phyloP scores from a whole-genome alignment of 2,113 vertebrate species.

The Perca flavescens region DNA sequence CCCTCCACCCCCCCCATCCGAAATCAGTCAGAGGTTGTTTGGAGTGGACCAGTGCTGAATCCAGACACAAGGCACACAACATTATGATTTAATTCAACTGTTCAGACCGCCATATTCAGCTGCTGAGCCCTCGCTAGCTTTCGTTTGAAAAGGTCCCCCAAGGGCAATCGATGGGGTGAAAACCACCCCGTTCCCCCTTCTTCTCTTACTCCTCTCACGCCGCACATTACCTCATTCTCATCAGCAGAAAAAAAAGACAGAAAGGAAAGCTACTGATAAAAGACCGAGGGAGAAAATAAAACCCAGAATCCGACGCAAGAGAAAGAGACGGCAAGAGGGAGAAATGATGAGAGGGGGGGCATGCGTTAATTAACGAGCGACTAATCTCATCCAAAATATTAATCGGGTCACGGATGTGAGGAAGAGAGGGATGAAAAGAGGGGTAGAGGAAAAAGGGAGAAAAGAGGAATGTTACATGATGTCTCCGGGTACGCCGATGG shows the following conservation, averaged over 20 bases:
- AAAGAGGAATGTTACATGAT: slow-evolving; percentile 69
- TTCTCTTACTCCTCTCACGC: not conserved
- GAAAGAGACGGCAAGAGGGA: slow-evolving; percentile 5
- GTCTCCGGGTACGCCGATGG: slow-evolving; percentile 76
- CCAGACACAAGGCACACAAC: slow-evolving; percentile 2
- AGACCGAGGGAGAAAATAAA: slow-evolving; percentile 9
- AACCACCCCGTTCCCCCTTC: slow-evolving; percentile 9
- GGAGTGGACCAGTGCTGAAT: slow-evolving; percentile 3
- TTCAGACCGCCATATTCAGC: slow-evolving; percentile 28
- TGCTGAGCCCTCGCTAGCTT: slow-evolving; percentile 36
- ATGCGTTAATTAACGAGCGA: slow-evolving; percentile 75
- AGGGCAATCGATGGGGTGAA: slow-evolving; percentile 14
- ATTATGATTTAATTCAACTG: slow-evolving; percentile 25
- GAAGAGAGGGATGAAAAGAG: slow-evolving; percentile 60
- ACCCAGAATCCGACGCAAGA: slow-evolving; percentile 52
- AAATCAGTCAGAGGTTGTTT: slow-evolving; percentile 8
- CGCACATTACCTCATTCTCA: slow-evolving; percentile 66
- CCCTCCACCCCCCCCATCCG: not conserved
- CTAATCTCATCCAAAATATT: slow-evolving; percentile 79
- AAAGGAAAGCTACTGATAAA: slow-evolving; percentile 62
- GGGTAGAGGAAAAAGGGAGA: slow-evolving; percentile 39
- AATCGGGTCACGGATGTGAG: slow-evolving; percentile 70
- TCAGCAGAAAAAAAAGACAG: slow-evolving; percentile 22
- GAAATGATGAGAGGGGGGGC: not conserved
- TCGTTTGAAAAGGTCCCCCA: slow-evolving; percentile 29